Base-by-base conservation (phyloP, 1,140 invertebrate genomes). In the Tetramorium alpestre region DNA sequence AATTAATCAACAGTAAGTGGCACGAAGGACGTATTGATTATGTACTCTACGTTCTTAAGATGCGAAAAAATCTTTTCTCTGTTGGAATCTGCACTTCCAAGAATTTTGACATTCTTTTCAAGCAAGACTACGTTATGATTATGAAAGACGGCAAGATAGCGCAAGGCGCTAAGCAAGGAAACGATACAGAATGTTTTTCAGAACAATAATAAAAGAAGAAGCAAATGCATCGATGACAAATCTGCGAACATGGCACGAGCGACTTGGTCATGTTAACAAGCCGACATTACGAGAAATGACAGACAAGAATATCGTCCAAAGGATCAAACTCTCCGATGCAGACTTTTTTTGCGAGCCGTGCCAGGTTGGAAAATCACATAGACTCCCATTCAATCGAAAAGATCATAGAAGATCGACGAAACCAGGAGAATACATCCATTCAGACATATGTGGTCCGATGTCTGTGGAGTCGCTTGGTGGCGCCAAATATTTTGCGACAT, bases 51-150 rank as follows among this genome's bases (percentile, higher is more conserved):
- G 89, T 91, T 3, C 85, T 89, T 22, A 60, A 65, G 11, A 4
- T 90, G 3, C 47, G n/a, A 13, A 89, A 87, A 38, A 93, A 93
- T 87, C 69, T 93, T 18, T 91, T 93, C 65, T 93, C 92, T 70
- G 88, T 91, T 1, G 89, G 84, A n/a, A 77, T 85, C 0, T 89
- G 76, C 38, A 87, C 88, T 1, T 65, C 18, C 2, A 58, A 64
- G 47, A 41, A 38, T 1, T 60, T 25, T 3, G 11, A 22, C 0
- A n/a, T 60, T 2, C 3, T 13, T 25, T 33, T 41, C 5, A 4
- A 64, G 11, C 1, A 77, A 2, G 16, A 49, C 0, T 5, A 8
- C 0, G 13, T 38, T 5, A 22, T 5, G 0, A 1, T 77, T 22
- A 0, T 13, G 3, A 41, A 1, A 11, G 33, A 62, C 3, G n/a